These are phyloP conservation scores for Pachydiplax longipennis DNA, from an alignment of 2,888 invertebrate genomes.

Conservation along the genomic window DNA sequence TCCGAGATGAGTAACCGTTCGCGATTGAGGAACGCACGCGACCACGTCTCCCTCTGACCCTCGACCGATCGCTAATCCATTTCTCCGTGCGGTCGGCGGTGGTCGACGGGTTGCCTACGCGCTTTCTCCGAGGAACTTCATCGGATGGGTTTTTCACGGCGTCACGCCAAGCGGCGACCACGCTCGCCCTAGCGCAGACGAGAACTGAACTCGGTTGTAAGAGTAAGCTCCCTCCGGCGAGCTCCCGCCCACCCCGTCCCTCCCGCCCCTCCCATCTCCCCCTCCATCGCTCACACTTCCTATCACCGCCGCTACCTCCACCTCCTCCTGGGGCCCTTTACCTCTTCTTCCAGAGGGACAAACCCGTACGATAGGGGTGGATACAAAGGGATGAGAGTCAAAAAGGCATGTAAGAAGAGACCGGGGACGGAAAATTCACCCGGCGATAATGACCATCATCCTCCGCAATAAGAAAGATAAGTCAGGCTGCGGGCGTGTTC, in stretches of 20 bases:
- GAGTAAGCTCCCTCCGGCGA: neutral
- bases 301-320: neutral
- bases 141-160: neutral
- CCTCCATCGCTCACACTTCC: neutral
- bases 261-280: neutral
- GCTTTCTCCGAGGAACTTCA: neutral
- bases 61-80: neutral
- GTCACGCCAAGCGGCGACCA: neutral
- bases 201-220: conserved; percentile 38
- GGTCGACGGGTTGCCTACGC: neutral
- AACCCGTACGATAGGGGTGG: neutral
- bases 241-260: conserved; percentile 7
- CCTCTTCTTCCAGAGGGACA: neutral
- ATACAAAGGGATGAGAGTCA: neutral
- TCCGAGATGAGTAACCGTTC: conserved; percentile 16
- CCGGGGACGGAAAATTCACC: neutral
- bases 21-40: neutral
- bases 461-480: neutral
- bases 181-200: conserved; percentile 38
- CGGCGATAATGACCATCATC: neutral
- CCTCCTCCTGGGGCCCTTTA: neutral
- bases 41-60: neutral
- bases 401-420: neutral
- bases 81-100: neutral
- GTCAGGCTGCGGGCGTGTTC: neutral